Conservation (phyloP, 2,113 vertebrate genomes). For the Gasterosteus nipponicus region DNA sequence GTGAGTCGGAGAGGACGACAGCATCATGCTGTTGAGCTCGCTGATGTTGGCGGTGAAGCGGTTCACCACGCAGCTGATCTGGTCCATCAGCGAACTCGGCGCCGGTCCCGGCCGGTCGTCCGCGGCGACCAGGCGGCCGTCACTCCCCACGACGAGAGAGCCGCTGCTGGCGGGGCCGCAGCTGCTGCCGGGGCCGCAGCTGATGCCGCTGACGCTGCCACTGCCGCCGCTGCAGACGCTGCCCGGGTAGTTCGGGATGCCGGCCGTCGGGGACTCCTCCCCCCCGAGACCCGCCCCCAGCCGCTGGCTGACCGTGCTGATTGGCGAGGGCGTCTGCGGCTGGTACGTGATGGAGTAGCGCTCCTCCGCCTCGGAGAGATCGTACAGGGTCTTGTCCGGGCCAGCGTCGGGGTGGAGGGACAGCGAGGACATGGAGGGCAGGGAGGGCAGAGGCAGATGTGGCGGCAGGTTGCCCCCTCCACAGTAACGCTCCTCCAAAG, state of each 20-base stretch:
- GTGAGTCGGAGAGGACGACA: conserved; percentile 77
- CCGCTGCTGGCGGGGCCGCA: conserved; percentile 46
- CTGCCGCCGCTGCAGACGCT: conserved; percentile 79
- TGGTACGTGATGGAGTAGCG: conserved; percentile 84
- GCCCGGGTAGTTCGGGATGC: conserved; percentile 83
- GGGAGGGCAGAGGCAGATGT: conserved; percentile 71
- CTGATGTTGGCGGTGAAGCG: conserved; percentile 98
- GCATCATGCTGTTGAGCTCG: conserved; percentile 97
- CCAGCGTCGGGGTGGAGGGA: conserved; percentile 79
- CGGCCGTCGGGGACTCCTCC: conserved; percentile 85
- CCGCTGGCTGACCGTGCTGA: conserved; percentile 91
- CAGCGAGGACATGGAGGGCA: conserved; percentile 71
- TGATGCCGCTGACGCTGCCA: conserved; percentile 76
- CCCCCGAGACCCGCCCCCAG: conserved; percentile 79
- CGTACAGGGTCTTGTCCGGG: conserved; percentile 87
- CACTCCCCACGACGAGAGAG: conserved; percentile 45
- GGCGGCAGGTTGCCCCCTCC: conserved; percentile 73
- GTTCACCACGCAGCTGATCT: conserved; percentile 98
- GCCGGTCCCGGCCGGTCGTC: conserved; percentile 77
- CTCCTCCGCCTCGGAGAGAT: conserved; percentile 88
- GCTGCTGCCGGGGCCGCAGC: conserved; percentile 76
- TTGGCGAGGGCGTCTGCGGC: conserved; percentile 90
- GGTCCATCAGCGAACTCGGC: conserved; percentile 94
- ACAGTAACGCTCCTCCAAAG: conserved; percentile 84
- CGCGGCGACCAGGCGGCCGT: conserved; percentile 49